Percentiles rank a stretch among this genome's conserved stretches.
Conservation (phyloP, 92 coral and sea anemone genomes). For the Zoanthus sansibaricus region DNA sequence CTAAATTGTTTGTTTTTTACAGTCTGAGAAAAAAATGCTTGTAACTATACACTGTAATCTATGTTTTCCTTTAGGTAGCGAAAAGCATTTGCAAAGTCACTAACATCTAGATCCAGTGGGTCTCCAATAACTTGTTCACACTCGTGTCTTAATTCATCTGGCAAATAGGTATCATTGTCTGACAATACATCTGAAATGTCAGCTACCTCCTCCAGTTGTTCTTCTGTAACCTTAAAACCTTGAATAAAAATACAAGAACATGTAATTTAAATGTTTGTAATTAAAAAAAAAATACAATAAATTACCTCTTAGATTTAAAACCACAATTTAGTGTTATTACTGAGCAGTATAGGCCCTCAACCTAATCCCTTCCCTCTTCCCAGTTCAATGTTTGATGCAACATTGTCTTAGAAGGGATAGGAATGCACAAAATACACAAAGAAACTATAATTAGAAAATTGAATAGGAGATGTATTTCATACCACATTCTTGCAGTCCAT, state of each 20-base stretch:
- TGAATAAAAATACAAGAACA: background rate
- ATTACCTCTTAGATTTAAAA: too few species aligned
- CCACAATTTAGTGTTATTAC: too few species aligned
- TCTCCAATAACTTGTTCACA: constrained; percentile 62
- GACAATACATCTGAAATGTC: constrained; percentile 56
- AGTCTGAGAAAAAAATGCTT: too few species aligned
- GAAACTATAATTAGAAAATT: too few species aligned
- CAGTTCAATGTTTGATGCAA: too few species aligned
- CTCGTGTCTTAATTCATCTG: constrained; percentile 53
- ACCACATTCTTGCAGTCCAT: background rate
- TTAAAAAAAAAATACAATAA: background rate
- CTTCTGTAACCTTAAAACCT: constrained; percentile 57
- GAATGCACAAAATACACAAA: too few species aligned
- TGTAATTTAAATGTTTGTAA: background rate
- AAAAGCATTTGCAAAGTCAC: constrained; percentile 60
- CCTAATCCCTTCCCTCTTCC: too few species aligned
- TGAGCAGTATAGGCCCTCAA: too few species aligned
- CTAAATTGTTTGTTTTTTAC: too few species aligned
- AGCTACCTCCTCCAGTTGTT: constrained; percentile 63
- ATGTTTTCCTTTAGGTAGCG: constrained; percentile 68
- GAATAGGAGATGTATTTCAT: too few species aligned
- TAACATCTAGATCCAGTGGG: constrained; percentile 50
- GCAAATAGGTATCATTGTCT: constrained; percentile 49
- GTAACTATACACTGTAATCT: too few species aligned
- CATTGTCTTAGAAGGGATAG: too few species aligned